phyloP scores from a whole-genome alignment of 2,888 invertebrate species.

The Anorthoa munda region DNA sequence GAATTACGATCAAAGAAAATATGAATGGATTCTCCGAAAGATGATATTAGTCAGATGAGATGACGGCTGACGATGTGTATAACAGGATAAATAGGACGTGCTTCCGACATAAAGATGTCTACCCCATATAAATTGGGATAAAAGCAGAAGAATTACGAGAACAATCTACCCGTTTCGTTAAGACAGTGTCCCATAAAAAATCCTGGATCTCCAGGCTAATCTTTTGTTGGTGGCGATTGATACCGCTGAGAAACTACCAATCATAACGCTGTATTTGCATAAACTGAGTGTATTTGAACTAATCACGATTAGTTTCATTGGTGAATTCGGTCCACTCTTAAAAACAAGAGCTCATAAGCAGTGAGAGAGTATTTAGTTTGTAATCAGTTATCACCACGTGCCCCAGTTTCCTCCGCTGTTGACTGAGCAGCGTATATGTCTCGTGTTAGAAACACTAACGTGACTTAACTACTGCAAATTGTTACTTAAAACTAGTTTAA shows the following conservation, averaged over 20 bases:
- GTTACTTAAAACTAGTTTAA: constrained; percentile 17
- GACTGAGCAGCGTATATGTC: constrained; percentile 20
- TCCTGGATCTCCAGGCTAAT: background rate
- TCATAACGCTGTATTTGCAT: too few species aligned
- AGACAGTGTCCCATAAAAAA: constrained; percentile 14
- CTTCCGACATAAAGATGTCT: background rate
- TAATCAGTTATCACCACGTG: constrained; percentile 41
- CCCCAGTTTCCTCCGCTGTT: constrained; percentile 42
- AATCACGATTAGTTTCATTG: too few species aligned
- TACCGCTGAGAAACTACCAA: too few species aligned
- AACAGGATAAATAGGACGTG: background rate
- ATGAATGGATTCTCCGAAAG: background rate
- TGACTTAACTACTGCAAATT: constrained; percentile 4
- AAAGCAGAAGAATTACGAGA: background rate
- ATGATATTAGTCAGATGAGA: background rate
- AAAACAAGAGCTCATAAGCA: constrained; percentile 25
- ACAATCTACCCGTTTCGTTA: background rate
- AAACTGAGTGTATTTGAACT: too few species aligned
- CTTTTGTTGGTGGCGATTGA: too few species aligned
- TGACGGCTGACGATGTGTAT: background rate
- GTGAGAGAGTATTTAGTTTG: constrained; percentile 7
- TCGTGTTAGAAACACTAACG: constrained; percentile 5
- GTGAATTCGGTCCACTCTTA: too few species aligned
- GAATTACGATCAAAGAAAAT: background rate
- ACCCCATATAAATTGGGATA: background rate